Evolutionary conservation across 1,140 invertebrate genomes (phyloP).

Genomic region (Trissolcus basalis): DNA sequence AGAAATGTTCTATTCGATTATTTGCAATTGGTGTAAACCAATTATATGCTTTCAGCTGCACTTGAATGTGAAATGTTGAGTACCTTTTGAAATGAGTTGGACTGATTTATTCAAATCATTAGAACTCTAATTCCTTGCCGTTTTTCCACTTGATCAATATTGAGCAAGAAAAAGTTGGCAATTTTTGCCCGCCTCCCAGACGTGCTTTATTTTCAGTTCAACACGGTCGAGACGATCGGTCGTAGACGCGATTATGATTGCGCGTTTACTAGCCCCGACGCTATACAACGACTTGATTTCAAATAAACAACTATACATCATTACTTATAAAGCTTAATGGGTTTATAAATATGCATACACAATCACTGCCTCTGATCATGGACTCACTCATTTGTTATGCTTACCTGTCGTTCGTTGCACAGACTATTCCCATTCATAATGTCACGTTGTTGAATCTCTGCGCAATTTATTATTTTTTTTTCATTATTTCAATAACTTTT

Average conservation of each 20-base stretch:
- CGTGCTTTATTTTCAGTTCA: slow-evolving; percentile 3
- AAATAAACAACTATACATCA: slow-evolving; percentile 39
- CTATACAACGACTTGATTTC: not conserved
- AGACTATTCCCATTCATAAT: slow-evolving; percentile 11
- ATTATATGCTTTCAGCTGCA: too few relatives aligned
- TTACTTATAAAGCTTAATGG: slow-evolving; percentile 35
- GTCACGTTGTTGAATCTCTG: slow-evolving; percentile 13
- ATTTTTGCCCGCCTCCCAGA: not conserved
- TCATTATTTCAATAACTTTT: not conserved
- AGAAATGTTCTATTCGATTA: too few relatives aligned
- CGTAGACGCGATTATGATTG: too few relatives aligned
- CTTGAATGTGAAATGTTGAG: too few relatives aligned
- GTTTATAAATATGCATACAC: slow-evolving; percentile 27
- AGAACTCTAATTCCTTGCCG: not conserved
- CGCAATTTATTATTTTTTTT: not conserved
- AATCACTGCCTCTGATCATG: slow-evolving; percentile 13
- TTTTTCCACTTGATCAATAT: slow-evolving; percentile 37
- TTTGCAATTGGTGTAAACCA: too few relatives aligned
- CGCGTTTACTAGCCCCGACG: not conserved
- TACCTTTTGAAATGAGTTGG: too few relatives aligned
- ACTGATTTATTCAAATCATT: too few relatives aligned
- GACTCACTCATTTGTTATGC: slow-evolving; percentile 15
- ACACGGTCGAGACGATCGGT: too few relatives aligned
- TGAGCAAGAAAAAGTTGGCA: slow-evolving; percentile 16
- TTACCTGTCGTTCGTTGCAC: slow-evolving; percentile 8